Evolutionary conservation across 2,888 invertebrate genomes (phyloP), one percentile per base, ranked within the genome.

Genomic region (Hipparchia semele): DNA sequence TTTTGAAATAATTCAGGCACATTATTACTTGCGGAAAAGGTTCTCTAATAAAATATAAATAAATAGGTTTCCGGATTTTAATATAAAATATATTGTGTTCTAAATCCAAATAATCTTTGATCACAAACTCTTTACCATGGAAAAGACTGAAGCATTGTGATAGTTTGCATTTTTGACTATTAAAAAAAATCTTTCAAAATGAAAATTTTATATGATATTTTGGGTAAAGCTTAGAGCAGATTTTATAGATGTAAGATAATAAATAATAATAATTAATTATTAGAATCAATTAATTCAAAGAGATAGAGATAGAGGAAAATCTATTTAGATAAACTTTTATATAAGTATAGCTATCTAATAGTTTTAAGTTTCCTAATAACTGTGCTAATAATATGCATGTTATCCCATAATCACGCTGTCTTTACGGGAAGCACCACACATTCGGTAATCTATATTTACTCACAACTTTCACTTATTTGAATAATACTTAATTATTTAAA

Each of bases 401-500:
- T 10, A 39, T 60, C 4, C 59, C 59, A 60, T 60, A 39, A 39
- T 39, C 39, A 78, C 80, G 74, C 75, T 77, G 76, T 81, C 80
- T 79, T 80, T 80, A 82, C 77, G 81, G 78, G 72, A 92, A 92
- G 92, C 92, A 92, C 92, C 92, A 91, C 87, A 88, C 87, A 86
- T 87, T 89, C 84, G 89, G 88, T 84, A 81, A 81, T 68, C 81
- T 88, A 88, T 84, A 81, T 82, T 84, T 87, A 91, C 86, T 91
- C 90, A 91, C 91, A 91, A 90, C 89, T 87, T 87, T 86, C 80
- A 85, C 87, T 88, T 82, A 82, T 49, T 79, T 87, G 88, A 82
- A 83, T 90, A 74, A 90, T 88, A 75, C 81, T 88, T 88, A 82
- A 83, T 90, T 73, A 90, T 87, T 89, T 91, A 91, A 91, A 92